phyloP scores from a whole-genome alignment of 2,113 vertebrate genomes.

The Castor canadensis region DNA sequence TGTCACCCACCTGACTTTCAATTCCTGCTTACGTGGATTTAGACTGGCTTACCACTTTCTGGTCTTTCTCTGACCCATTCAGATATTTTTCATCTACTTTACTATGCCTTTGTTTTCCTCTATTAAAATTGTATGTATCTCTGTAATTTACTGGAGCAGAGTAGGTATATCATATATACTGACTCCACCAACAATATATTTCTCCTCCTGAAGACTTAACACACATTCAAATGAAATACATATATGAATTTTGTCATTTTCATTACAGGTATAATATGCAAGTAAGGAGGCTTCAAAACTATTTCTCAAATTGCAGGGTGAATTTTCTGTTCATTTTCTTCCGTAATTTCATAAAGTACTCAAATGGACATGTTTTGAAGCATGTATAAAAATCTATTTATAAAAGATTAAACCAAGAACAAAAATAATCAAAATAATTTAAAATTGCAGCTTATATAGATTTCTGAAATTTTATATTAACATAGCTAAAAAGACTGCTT shows the following conservation, averaged over 20 bases:
- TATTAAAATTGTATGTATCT: constrained; percentile 30
- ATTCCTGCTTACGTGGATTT: background rate
- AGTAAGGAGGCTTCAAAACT: constrained; percentile 12
- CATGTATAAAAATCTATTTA: constrained; percentile 17
- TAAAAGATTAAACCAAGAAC: constrained; percentile 17
- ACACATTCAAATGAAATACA: background rate
- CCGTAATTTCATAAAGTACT: constrained; percentile 27
- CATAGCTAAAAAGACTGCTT: constrained; percentile 43
- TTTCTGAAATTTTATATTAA: constrained; percentile 34
- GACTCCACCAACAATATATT: background rate
- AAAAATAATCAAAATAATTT: constrained; percentile 22
- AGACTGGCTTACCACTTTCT: background rate
- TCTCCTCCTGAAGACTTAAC: background rate
- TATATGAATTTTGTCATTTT: constrained; percentile 17
- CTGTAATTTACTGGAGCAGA: constrained; percentile 28
- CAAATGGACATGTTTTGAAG: constrained; percentile 32
- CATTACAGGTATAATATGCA: background rate
- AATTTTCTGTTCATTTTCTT: constrained; percentile 40
- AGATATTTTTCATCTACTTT: background rate
- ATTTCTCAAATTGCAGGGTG: background rate
- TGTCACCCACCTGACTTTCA: background rate
- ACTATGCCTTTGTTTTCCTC: background rate
- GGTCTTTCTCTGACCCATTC: background rate
- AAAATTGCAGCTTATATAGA: background rate
- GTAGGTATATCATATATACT: background rate